These are phyloP conservation scores for Oppia nitens DNA, from an alignment of 1,140 invertebrate genomes.

Conservation along the genomic window DNA sequence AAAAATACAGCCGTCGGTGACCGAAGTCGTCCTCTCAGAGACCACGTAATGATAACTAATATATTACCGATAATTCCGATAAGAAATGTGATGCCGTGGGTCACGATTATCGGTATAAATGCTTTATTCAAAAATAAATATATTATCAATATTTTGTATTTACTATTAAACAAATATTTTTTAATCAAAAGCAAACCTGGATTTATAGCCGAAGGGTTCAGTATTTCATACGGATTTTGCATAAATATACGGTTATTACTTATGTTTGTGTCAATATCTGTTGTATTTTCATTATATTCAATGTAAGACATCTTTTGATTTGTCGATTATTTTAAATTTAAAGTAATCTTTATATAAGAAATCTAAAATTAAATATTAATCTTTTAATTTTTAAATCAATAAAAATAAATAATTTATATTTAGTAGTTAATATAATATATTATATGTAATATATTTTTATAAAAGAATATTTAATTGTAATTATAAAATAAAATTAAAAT, in stretches of 20 bases:
- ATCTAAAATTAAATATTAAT: too few relatives aligned
- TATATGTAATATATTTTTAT: too few relatives aligned
- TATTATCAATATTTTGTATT: not conserved
- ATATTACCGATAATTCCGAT: slow-evolving; percentile 26
- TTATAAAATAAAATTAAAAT: too few relatives aligned
- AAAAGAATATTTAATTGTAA: too few relatives aligned
- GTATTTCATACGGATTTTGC: not conserved
- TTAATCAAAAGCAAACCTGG: slow-evolving; percentile 11
- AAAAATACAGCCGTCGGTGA: slow-evolving; percentile 26
- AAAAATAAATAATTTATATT: too few relatives aligned
- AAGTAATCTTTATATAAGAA: too few relatives aligned
- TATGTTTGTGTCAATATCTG: not conserved
- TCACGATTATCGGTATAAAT: slow-evolving; percentile 28
- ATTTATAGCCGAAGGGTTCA: slow-evolving; percentile 25
- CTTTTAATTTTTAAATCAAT: too few relatives aligned
- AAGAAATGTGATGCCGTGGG: slow-evolving; percentile 28
- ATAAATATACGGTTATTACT: not conserved
- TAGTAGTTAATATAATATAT: too few relatives aligned
- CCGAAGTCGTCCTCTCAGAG: slow-evolving; percentile 15
- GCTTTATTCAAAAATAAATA: slow-evolving; percentile 3
- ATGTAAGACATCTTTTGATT: too few relatives aligned
- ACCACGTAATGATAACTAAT: slow-evolving; percentile 22
- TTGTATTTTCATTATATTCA: too few relatives aligned
- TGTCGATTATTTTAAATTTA: too few relatives aligned
- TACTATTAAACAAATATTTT: not conserved